phyloP scores from a whole-genome alignment of 37 sponge, comb jelly and placozoan genomes.

The Oopsacas minuta region DNA sequence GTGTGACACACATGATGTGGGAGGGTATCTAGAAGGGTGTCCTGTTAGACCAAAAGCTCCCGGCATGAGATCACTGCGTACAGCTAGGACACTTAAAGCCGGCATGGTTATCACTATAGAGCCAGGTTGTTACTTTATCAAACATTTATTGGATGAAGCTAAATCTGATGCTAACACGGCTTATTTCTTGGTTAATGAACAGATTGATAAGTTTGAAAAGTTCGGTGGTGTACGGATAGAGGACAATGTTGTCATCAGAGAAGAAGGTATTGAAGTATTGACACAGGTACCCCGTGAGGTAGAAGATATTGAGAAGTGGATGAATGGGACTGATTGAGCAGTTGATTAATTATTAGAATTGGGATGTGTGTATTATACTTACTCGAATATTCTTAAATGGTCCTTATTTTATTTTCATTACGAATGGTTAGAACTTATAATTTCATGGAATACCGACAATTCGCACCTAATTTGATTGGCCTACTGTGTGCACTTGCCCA shows the following conservation, averaged over 20 bases:
- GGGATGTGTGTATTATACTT: too few relatives aligned
- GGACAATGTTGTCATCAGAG: conserved; percentile 73
- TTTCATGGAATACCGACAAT: too few relatives aligned
- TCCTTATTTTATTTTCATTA: too few relatives aligned
- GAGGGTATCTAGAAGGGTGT: conserved; percentile 74
- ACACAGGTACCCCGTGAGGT: conserved; percentile 83
- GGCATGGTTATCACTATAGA: conserved; percentile 98
- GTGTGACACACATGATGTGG: conserved; percentile 90
- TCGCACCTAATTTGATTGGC: too few relatives aligned
- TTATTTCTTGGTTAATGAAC: conserved; percentile 67
- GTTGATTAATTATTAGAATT: background rate
- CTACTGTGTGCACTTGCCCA: too few relatives aligned
- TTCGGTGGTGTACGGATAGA: conserved; percentile 96
- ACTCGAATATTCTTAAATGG: too few relatives aligned
- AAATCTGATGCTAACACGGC: conserved; percentile 50
- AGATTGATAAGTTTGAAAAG: conserved; percentile 40
- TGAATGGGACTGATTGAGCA: conserved; percentile 47
- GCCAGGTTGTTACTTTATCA: conserved; percentile 89
- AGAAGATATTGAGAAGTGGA: conserved; percentile 88
- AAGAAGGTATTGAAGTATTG: conserved; percentile 63
- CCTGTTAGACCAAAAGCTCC: conserved; percentile 37
- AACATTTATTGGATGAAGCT: conserved; percentile 64
- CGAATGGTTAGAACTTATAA: too few relatives aligned
- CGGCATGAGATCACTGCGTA: conserved; percentile 66
- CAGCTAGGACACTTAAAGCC: conserved; percentile 61